Conservation (phyloP, 1,140 invertebrate species). For the Tetragonula clypearis region DNA sequence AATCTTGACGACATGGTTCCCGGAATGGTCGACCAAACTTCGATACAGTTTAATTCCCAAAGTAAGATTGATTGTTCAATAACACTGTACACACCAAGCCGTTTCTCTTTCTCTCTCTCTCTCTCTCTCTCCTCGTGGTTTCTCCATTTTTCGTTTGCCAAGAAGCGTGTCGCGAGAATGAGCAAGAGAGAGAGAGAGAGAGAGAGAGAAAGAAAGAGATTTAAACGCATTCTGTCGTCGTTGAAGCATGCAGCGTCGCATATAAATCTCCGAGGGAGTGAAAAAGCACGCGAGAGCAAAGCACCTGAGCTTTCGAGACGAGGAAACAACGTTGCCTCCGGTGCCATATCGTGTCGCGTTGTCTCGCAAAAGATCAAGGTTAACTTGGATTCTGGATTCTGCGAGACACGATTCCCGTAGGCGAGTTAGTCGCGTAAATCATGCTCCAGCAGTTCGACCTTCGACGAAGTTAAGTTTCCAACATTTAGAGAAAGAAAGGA, state of each 20-base stretch:
- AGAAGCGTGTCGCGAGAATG: neutral
- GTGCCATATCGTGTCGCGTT: neutral
- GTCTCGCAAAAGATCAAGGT: conserved; percentile 12
- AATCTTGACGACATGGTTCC: no score
- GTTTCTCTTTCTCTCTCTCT: no score
- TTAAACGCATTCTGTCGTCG: conserved; percentile 13
- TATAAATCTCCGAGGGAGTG: conserved; percentile 34
- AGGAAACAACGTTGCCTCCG: neutral
- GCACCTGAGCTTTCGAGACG: conserved; percentile 27
- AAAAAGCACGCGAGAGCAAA: conserved; percentile 7
- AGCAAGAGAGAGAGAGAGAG: no score
- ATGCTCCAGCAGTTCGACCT: neutral
- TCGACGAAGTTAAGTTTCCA: conserved; percentile 7
- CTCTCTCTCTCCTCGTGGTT: neutral
- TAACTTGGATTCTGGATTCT: neutral
- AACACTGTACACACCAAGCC: no score
- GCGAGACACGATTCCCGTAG: no score
- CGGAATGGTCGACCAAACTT: no score
- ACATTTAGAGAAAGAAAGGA: neutral
- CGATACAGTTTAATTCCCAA: no score
- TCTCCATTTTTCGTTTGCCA: neutral
- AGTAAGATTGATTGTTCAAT: no score
- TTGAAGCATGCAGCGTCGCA: neutral
- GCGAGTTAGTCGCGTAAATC: conserved; percentile 19
- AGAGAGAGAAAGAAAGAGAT: conserved; percentile 6